phyloP scores from a whole-genome alignment of 2,113 vertebrate genomes.

The Sebastes schlegelii region DNA sequence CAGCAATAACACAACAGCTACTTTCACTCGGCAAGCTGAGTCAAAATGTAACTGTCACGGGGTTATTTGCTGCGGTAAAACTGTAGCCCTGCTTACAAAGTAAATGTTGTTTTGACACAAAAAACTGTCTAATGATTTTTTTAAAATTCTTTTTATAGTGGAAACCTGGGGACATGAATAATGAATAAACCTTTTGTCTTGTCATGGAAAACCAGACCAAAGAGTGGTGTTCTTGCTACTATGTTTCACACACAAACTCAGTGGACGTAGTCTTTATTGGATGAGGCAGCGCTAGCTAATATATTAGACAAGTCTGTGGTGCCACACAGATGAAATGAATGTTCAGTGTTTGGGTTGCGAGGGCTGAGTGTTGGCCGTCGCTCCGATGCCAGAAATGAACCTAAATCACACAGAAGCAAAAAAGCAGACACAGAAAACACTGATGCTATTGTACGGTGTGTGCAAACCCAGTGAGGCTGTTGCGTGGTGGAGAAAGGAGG shows the following conservation, averaged over 20 bases:
- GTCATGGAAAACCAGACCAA: conserved; percentile 27
- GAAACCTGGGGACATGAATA: conserved; percentile 38
- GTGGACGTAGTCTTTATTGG: conserved; percentile 53
- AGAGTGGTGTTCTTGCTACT: conserved; percentile 27
- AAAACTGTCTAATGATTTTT: conserved; percentile 19
- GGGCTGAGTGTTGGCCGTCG: conserved; percentile 71
- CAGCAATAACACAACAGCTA: conserved; percentile 49
- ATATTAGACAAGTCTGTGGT: conserved; percentile 64
- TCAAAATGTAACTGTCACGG: conserved; percentile 33
- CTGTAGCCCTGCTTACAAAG: conserved; percentile 4
- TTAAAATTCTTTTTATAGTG: conserved; percentile 2
- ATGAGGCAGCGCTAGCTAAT: conserved; percentile 61
- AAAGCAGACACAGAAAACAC: conserved; percentile 71
- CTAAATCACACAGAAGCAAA: conserved; percentile 65
- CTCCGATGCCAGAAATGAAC: conserved; percentile 64
- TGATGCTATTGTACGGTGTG: conserved; percentile 73
- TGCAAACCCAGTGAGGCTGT: conserved; percentile 44
- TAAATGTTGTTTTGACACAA: conserved; percentile 44
- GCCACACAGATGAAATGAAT: conserved; percentile 76
- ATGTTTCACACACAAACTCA: conserved; percentile 45
- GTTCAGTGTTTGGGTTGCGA: conserved; percentile 71
- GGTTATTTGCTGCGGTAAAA: conserved; percentile 42
- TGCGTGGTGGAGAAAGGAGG: conserved; percentile 31
- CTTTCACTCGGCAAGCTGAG: conserved; percentile 33
- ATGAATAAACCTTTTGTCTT: conserved; percentile 56